Percentiles rank a stretch among this genome's conserved stretches.
These are phyloP conservation scores for Orestias chungarensis DNA, from an alignment of 2,797 vertebrate genomes.

Conservation along the genomic window DNA sequence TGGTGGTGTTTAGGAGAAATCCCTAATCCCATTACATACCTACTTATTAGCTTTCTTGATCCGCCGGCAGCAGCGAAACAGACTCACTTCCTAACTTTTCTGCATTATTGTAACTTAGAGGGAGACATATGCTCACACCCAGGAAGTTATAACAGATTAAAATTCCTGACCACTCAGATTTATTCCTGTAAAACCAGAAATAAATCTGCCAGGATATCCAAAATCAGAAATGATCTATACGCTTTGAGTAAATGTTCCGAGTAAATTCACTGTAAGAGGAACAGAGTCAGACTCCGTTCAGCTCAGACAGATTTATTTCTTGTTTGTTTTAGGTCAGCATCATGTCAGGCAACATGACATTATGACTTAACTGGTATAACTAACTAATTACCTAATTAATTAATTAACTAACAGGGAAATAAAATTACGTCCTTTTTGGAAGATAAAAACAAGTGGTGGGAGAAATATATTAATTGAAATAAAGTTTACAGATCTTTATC, in stretches of 20 bases:
- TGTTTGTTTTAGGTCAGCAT: background rate
- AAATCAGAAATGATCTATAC: too few relatives aligned
- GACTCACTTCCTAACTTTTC: background rate
- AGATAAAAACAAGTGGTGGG: too few relatives aligned
- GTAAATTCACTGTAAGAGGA: too few relatives aligned
- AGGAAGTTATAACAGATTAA: background rate
- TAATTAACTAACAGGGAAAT: too few relatives aligned
- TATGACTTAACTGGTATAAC: too few relatives aligned
- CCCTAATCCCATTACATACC: conserved; percentile 53
- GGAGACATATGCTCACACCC: background rate
- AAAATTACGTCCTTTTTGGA: too few relatives aligned
- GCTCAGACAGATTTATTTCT: background rate
- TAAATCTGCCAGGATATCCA: background rate
- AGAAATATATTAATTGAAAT: too few relatives aligned
- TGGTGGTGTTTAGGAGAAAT: conserved; percentile 33
- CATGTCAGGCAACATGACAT: background rate
- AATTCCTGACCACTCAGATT: background rate
- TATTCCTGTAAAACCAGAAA: background rate
- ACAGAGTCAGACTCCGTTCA: too few relatives aligned
- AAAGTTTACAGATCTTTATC: too few relatives aligned
- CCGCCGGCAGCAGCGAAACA: conserved; percentile 10
- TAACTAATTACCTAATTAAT: too few relatives aligned
- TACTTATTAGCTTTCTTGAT: conserved; percentile 38
- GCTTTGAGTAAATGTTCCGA: too few relatives aligned
- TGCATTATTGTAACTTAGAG: too few relatives aligned